Evolutionary conservation across 2,888 invertebrate genomes (phyloP), one percentile per base, ranked within the genome.

Genomic region (Acanthosepion esculentum): DNA sequence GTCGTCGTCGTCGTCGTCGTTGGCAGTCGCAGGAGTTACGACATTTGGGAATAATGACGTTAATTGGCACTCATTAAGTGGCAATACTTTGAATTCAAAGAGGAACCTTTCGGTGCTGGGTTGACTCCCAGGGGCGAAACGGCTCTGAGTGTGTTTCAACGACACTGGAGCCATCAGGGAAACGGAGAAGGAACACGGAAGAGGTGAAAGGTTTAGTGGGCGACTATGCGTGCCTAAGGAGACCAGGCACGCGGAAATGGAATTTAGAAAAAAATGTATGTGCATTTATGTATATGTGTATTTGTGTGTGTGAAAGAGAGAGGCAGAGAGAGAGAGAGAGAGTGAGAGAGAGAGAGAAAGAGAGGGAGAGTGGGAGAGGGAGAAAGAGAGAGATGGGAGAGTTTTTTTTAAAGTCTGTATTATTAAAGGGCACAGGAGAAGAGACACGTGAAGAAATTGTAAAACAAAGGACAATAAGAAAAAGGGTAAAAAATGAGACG

Each of bases 21-120:
- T n/a, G 10, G n/a, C 33, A 12, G 78, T 78, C 33, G 78, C n/a
- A n/a, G 78, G 78, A n/a, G 20, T 78, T 78, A 78, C 26, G n/a
- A 78, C 78, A 78, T 78, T 78, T 33, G 78, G 78, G 78, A 78
- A 78, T 78, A 78, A 78, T 78, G 78, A 78, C 78, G 78, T n/a
- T 78, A 78, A 78, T 78, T 78, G 12, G 78, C 78, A 15, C 78
- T 78, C 78, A 78, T 78, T 78, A n/a, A 78, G n/a, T 78, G 78
- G 78, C n/a, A n/a, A 78, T 78, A 78, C 78, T 78, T 78, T 78
- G 78, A 78, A 78, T 78, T 78, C 78, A n/a, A 78, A 78, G 78
- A 78, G 78, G 78, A 78, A 78, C 78, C 78, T 78, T 78, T 78
- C 78, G 78, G 78, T 78, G 33, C n/a, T n/a, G 78, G n/a, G n/a